Percentiles rank a stretch among this genome's conserved stretches.
These are phyloP conservation scores for Ptychoptera albimana DNA, from an alignment of 2,888 invertebrate species.

Conservation along the genomic window DNA sequence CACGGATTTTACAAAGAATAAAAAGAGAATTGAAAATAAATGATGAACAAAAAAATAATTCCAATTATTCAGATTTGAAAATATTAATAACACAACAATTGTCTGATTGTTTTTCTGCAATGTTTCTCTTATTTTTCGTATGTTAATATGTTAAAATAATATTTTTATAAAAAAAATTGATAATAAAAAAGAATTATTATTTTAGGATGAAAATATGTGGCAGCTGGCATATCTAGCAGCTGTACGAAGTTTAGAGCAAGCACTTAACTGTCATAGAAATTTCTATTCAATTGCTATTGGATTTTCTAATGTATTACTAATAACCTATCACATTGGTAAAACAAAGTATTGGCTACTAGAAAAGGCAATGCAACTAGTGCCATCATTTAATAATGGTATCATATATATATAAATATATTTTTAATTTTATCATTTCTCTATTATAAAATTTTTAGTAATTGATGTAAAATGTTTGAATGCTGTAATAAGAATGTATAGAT, in stretches of 20 bases:
- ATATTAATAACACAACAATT: slow-evolving; percentile 1
- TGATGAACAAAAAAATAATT: not conserved
- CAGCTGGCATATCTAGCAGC: slow-evolving; percentile 6
- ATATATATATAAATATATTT: too few relatives aligned
- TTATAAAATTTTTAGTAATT: not conserved
- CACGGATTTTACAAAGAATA: not conserved
- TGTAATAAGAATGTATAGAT: slow-evolving; percentile 3
- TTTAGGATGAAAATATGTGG: not conserved
- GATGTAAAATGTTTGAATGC: not conserved
- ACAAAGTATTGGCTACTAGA: too few relatives aligned
- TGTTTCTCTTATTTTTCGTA: not conserved
- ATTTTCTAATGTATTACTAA: slow-evolving; percentile 5
- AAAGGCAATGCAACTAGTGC: too few relatives aligned
- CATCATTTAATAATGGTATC: too few relatives aligned
- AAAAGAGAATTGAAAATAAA: not conserved
- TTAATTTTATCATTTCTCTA: too few relatives aligned
- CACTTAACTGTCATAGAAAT: not conserved
- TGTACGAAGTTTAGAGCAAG: slow-evolving; percentile 1
- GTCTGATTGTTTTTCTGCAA: slow-evolving; percentile 1
- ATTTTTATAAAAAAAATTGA: too few relatives aligned
- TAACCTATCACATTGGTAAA: not conserved
- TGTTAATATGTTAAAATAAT: too few relatives aligned
- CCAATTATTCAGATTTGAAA: not conserved
- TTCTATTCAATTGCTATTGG: not conserved
- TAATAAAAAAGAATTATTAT: not conserved